These are phyloP conservation scores for Cremastinae sp. DNA, from an alignment of 2,888 invertebrate genomes.

Conservation along the genomic window DNA sequence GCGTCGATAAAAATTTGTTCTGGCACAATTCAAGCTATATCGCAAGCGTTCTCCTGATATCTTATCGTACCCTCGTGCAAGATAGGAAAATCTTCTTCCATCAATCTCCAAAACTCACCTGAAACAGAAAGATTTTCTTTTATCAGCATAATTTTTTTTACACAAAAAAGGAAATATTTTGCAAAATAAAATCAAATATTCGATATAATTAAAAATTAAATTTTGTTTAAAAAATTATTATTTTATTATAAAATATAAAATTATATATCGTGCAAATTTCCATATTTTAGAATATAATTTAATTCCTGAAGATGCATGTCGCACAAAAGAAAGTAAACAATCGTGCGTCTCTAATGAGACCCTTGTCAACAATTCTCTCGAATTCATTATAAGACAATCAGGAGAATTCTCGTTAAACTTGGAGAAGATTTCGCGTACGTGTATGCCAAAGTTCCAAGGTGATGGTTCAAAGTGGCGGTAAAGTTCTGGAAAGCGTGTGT, in stretches of 20 bases:
- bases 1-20: slow-evolving; percentile 59
- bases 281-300: too few species aligned
- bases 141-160: too few species aligned
- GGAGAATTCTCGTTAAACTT: slow-evolving; percentile 27
- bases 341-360: too few species aligned
- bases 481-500: slow-evolving; percentile 61
- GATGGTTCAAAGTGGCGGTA: slow-evolving; percentile 57
- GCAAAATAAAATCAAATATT: too few species aligned
- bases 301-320: too few species aligned
- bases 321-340: too few species aligned
- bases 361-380: too few species aligned
- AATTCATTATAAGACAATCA: slow-evolving; percentile 10
- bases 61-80: slow-evolving; percentile 23
- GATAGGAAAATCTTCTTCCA: slow-evolving; percentile 3
- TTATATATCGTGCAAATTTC: too few species aligned
- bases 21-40: slow-evolving; percentile 41
- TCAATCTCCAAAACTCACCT: slow-evolving; percentile 68
- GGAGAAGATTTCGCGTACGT: slow-evolving; percentile 10
- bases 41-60: slow-evolving; percentile 22
- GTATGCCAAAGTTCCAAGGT: slow-evolving; percentile 39
- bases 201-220: too few species aligned
- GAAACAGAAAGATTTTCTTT: slow-evolving; percentile 66
- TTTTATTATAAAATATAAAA: too few species aligned
- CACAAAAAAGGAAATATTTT: too few species aligned
- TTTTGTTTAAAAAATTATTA: too few species aligned